phyloP scores from a whole-genome alignment of 1,140 invertebrate species.

The Drosophila subobscura region DNA sequence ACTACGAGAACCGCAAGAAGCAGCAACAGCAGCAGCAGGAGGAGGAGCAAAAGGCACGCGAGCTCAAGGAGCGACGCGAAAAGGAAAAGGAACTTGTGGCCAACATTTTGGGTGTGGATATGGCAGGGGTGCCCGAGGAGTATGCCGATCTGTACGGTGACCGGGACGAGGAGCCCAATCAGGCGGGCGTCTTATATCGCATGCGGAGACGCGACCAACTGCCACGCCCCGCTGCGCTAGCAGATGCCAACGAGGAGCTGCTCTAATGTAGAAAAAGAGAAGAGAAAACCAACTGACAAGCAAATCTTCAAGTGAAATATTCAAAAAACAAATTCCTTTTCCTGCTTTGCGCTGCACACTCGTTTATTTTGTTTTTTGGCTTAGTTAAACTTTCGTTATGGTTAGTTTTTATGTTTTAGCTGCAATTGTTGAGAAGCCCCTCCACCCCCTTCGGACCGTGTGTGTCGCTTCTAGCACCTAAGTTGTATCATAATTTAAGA shows the following conservation, averaged over 20 bases:
- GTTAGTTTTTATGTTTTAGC: slow-evolving; percentile 55
- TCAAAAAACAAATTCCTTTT: slow-evolving; percentile 1
- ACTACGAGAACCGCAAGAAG: slow-evolving; percentile 93
- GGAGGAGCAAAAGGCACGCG: slow-evolving; percentile 51
- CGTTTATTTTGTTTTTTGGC: background rate
- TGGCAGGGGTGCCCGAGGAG: background rate
- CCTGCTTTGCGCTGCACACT: background rate
- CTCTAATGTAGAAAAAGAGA: slow-evolving; percentile 34
- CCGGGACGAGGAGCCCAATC: slow-evolving; percentile 19
- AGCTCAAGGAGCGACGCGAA: slow-evolving; percentile 46
- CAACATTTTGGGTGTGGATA: slow-evolving; percentile 3
- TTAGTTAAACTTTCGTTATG: slow-evolving; percentile 46
- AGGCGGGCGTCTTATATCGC: slow-evolving; percentile 46
- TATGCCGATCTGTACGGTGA: no score
- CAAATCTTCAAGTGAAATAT: slow-evolving; percentile 21
- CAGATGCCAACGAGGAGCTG: slow-evolving; percentile 51
- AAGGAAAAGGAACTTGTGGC: slow-evolving; percentile 38
- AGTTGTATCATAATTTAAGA: slow-evolving; percentile 61
- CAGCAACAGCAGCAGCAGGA: slow-evolving; percentile 80
- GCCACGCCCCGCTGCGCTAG: slow-evolving; percentile 27
- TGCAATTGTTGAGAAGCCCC: slow-evolving; percentile 56
- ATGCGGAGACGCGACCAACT: slow-evolving; percentile 36
- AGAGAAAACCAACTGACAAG: no score
- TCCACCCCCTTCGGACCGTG: slow-evolving; percentile 4
- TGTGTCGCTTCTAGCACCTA: slow-evolving; percentile 41